phyloP scores from a whole-genome alignment of 2,888 invertebrate genomes.

The Altica lythri region DNA sequence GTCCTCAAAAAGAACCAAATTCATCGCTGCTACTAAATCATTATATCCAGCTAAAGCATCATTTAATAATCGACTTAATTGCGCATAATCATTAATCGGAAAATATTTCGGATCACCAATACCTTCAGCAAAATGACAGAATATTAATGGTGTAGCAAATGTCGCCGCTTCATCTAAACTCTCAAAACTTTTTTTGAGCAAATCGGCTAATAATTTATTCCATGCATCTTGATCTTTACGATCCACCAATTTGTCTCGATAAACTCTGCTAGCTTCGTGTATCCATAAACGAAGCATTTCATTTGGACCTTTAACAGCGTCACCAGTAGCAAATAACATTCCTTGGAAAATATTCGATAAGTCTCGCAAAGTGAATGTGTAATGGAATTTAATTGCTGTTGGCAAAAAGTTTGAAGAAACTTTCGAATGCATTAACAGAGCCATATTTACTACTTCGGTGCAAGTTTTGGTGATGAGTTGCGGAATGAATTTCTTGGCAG shows the following conservation, averaged over 20 bases:
- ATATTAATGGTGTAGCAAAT: slow-evolving; percentile 79
- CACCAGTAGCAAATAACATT: slow-evolving; percentile 76
- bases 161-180: slow-evolving; percentile 75
- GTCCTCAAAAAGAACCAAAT: slow-evolving; percentile 92
- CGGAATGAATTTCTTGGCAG: slow-evolving; percentile 69
- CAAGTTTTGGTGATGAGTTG: slow-evolving; percentile 65
- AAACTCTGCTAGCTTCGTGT: slow-evolving; percentile 90
- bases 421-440: slow-evolving; percentile 77
- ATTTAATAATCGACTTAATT: slow-evolving; percentile 72
- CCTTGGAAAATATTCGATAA: slow-evolving; percentile 94
- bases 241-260: slow-evolving; percentile 89
- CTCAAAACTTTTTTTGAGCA: slow-evolving; percentile 78
- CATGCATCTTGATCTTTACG: slow-evolving; percentile 75
- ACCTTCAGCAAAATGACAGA: slow-evolving; percentile 90
- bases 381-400: slow-evolving; percentile 94
- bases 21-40: slow-evolving; percentile 89
- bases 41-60: slow-evolving; percentile 84
- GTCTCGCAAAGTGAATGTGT: slow-evolving; percentile 90
- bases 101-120: slow-evolving; percentile 91
- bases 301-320: slow-evolving; percentile 69
- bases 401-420: slow-evolving; percentile 81
- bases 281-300: slow-evolving; percentile 83
- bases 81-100: slow-evolving; percentile 73
- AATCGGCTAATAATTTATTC: slow-evolving; percentile 72
- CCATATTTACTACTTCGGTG: slow-evolving; percentile 69